Percentiles rank a stretch among this genome's conserved stretches.
Conservation (phyloP, 2,113 vertebrate genomes). For the Rostratula benghalensis region DNA sequence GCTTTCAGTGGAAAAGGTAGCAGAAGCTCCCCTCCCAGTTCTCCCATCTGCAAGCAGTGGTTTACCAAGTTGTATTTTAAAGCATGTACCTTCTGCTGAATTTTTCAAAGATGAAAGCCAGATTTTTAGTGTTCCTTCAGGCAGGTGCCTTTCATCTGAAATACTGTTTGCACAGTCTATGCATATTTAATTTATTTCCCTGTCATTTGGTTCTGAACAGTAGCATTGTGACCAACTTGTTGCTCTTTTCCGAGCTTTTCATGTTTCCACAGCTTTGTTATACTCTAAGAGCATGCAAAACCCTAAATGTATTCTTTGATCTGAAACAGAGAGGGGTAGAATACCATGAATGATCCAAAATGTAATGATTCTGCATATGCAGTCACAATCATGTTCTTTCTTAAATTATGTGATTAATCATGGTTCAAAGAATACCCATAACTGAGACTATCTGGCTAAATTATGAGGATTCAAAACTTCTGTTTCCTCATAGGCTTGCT, state of each 20-base stretch:
- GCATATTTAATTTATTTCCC: neutral
- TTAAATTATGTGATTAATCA: neutral
- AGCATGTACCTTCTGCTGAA: neutral
- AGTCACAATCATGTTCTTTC: neutral
- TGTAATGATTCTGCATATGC: neutral
- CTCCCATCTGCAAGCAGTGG: neutral
- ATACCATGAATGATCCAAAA: neutral
- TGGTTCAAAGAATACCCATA: neutral
- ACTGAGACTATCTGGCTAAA: neutral
- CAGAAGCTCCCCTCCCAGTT: neutral
- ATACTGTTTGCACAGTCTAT: neutral
- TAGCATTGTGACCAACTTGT: neutral
- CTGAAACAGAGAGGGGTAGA: neutral
- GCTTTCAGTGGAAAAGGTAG: neutral
- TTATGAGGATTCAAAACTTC: slow-evolving; percentile 8
- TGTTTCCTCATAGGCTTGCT: neutral
- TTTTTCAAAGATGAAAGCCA: neutral
- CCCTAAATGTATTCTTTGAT: neutral
- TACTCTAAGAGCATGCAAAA: neutral
- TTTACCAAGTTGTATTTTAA: neutral
- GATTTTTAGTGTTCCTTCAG: neutral
- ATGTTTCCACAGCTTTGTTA: neutral
- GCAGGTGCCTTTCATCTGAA: neutral
- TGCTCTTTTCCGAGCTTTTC: neutral
- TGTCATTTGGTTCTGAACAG: neutral